A percentile compares a stretch with the other conserved stretches of the same genome.
Evolutionary conservation across 1,140 invertebrate genomes (phyloP).

Genomic region (Cydia fagiglandana): DNA sequence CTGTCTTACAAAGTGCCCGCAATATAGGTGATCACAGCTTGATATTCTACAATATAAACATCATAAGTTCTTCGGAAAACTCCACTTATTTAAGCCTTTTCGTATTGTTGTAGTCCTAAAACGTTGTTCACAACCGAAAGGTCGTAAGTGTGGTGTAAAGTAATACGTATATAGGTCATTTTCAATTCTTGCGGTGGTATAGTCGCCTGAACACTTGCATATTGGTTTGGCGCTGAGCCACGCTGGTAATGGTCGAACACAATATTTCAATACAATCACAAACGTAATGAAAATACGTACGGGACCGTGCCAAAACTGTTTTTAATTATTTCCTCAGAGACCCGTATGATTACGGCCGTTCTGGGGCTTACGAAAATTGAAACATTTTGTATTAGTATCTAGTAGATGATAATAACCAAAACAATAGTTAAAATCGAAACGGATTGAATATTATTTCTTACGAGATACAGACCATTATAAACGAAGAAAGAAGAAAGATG

Average conservation of each 20-base stretch:
- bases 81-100: neutral
- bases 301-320: slow-evolving; percentile 25
- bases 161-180: neutral
- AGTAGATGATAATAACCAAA: neutral
- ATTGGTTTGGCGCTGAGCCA: slow-evolving; percentile 28
- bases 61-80: neutral
- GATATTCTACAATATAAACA: neutral
- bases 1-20: slow-evolving; percentile 22
- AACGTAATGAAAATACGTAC: slow-evolving; percentile 27
- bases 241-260: slow-evolving; percentile 13
- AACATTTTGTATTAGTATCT: neutral
- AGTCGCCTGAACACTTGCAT: slow-evolving; percentile 25
- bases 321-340: slow-evolving; percentile 28
- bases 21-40: slow-evolving; percentile 22
- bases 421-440: no score
- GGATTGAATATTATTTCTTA: no score
- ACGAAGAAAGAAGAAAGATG: no score
- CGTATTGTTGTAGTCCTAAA: neutral
- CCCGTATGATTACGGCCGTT: neutral
- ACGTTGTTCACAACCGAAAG: neutral
- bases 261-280: slow-evolving; percentile 32
- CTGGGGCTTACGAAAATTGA: neutral
- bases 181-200: neutral
- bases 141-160: neutral
- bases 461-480: no score